Base-by-base conservation (phyloP, 1,140 invertebrate genomes). In the Drosophila equinoxialis region DNA sequence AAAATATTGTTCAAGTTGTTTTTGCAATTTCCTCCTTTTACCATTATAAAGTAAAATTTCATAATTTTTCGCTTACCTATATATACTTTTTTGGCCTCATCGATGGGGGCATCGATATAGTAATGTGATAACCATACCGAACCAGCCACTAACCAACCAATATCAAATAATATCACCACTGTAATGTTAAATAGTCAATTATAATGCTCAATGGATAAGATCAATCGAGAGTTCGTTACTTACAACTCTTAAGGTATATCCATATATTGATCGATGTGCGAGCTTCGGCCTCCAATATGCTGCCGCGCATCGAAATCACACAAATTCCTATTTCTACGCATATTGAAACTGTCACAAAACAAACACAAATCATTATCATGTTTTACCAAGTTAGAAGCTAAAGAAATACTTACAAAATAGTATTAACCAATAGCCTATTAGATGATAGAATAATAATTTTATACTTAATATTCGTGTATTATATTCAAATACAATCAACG, bases 241-340 rank as follows among this genome's bases (percentile, higher is more conserved):
- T 93, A 98, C 97, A 94, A 48, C 97, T 93, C 91, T 96, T 94
- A 65, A 95, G 91, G 92, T 98, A 98, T 61, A 98, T 94, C 17
- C 98, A 93, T 90, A 97, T 96, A 92, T 96, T 95, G 94, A 97
- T 97, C 66, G 95, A 94, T 48, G 94, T 94, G 57, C 97, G 93
- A 1, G 95, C 95, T 30, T 93, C 93, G 1, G 95, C 95, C 81
- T 97, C 95, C 62, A 98, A 93, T 79, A 98, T 98, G 74, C 96
- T 96, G 62, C 97, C 97, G 68, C 96, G 93, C 92, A 97, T 94
- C 59, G 97, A 96, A 59, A 97, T 94, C 71, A 95, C 93, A 71
- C 95, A 95, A 68, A 98, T 96, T 68, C 93, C 94, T 54, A 95
- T 93, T 92, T 98, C 97, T 54, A 96, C 93, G 35, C 95, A 82